Evolutionary conservation across 2,888 invertebrate species (phyloP), one percentile per base, ranked within the genome.

Genomic region (Phalera bucephala): DNA sequence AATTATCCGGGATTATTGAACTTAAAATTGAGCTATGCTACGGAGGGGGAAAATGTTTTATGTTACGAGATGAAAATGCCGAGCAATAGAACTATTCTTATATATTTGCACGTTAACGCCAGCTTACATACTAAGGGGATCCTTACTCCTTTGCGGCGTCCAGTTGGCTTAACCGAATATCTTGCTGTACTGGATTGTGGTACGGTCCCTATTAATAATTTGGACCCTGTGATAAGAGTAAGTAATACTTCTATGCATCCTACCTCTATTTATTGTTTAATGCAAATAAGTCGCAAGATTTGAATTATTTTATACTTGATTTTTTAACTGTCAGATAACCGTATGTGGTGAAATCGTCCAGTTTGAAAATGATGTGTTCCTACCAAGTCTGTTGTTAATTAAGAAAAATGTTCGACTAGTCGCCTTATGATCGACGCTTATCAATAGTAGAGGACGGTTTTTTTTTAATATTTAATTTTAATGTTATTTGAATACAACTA

Each of bases 141-240:
- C 21, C 52, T 89, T 29, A 70, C 71, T 4, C 75, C 89, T n/a
- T 52, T 88, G 25, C 66, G 82, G 17, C 72, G 84, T 8, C 64
- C 64, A 8, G 35, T 71, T 0, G 55, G 51, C 1, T 31, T 46
- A 3, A 40, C 56, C 0, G 69, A 78, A 0, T 82, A 77, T 53
- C 58, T 88, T 12, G 72, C 83, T 2, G 67, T 77, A 12, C 43
- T 88, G 44, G 77, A 88, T 38, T 88, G 89, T 58, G 89, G 90
- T 21, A 74, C 66, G 64, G 88, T 88, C 11, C 85, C 87, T 19
- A 88, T 89, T 8, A 89, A 89, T 51, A 89, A 89, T 53, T 69
- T 89, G 45, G 87, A 89, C 68, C 83, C 87, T 1, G 87, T 88
- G 15, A 82, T 88, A 50, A 69, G 89, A 62, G 90, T 88, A 55